Conservation (phyloP, 1,140 invertebrate genomes). For the Formica selysi region DNA sequence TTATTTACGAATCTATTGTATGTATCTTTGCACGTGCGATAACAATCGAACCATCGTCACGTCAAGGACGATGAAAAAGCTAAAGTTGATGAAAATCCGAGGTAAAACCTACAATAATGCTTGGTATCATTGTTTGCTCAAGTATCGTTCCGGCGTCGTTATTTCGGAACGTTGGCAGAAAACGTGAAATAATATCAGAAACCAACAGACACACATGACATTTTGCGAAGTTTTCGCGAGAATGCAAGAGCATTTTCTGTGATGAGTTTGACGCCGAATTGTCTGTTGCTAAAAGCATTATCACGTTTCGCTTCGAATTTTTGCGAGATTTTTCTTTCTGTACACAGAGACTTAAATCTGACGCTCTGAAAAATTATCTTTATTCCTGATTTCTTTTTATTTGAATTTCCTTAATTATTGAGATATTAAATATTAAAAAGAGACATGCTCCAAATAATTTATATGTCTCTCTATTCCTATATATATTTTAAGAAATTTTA, state of each 20-base stretch:
- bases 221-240: neutral
- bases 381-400: neutral
- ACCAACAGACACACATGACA: neutral
- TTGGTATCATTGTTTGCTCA: neutral
- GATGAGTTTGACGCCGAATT: neutral
- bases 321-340: neutral
- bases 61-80: neutral
- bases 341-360: neutral
- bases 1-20: neutral
- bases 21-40: neutral
- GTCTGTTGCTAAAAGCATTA: neutral
- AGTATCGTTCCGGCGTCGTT: neutral
- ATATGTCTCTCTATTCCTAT: neutral
- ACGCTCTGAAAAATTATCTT: neutral
- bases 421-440: constrained; percentile 1
- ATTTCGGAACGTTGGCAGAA: neutral
- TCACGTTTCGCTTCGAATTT: neutral
- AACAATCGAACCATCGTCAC: neutral
- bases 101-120: neutral
- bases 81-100: neutral
- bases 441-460: neutral
- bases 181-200: neutral
- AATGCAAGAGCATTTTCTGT: neutral
- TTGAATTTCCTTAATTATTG: neutral
- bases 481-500: neutral